phyloP scores from a whole-genome alignment of 2,888 invertebrate genomes.

The Willowsia nigromaculata region DNA sequence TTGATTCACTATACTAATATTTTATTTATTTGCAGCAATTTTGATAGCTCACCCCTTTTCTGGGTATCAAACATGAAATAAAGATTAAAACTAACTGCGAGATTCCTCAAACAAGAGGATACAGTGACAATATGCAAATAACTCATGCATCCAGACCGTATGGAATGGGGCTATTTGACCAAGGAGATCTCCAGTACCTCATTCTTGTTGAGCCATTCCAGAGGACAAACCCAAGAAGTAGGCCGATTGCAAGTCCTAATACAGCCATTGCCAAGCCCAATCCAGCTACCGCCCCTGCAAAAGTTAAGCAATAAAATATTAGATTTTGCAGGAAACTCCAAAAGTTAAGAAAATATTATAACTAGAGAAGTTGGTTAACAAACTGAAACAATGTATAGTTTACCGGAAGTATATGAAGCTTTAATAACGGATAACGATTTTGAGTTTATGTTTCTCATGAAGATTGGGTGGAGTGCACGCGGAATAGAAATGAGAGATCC shows the following conservation, averaged over 20 bases:
- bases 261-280: constrained; percentile 80
- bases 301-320: neutral
- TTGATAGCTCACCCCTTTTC: neutral
- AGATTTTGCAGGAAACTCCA: neutral
- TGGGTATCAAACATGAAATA: too few species aligned
- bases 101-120: neutral
- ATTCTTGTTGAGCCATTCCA: constrained; percentile 80
- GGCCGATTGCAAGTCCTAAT: constrained; percentile 79
- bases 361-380: neutral
- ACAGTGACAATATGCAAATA: too few species aligned
- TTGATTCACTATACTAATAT: neutral
- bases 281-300: constrained; percentile 80
- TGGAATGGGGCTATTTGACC: constrained; percentile 76
- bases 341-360: neutral
- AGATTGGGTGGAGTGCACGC: constrained; percentile 79
- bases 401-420: constrained; percentile 79
- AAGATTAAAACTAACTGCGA: too few species aligned
- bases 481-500: constrained; percentile 79
- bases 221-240: constrained; percentile 80
- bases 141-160: constrained; percentile 76
- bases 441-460: constrained; percentile 76
- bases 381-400: neutral
- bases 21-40: neutral
- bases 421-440: constrained; percentile 78
- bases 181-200: constrained; percentile 78